phyloP scores from a whole-genome alignment of 2,888 invertebrate genomes.

The Hermaeophaga mercurialis region DNA sequence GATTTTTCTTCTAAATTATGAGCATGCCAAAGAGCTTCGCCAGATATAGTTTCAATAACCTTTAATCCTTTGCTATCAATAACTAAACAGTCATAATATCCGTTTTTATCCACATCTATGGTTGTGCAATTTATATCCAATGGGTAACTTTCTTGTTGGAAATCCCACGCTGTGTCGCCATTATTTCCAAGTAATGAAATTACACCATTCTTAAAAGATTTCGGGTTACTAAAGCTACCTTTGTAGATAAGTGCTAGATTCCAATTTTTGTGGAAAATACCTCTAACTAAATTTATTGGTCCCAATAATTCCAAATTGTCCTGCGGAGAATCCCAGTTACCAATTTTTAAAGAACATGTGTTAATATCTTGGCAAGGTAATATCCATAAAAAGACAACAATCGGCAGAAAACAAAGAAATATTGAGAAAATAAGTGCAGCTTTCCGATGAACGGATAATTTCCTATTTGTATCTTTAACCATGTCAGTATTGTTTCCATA shows the following conservation, averaged over 20 bases:
- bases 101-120: slow-evolving; percentile 74
- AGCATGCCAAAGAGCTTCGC: slow-evolving; percentile 64
- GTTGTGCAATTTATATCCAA: slow-evolving; percentile 74
- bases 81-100: slow-evolving; percentile 75
- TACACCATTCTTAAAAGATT: slow-evolving; percentile 56
- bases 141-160: slow-evolving; percentile 70
- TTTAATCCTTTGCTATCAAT: slow-evolving; percentile 72
- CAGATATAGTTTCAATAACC: slow-evolving; percentile 66
- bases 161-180: slow-evolving; percentile 76
- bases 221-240: slow-evolving; percentile 67
- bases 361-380: slow-evolving; percentile 75
- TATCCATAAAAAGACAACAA: slow-evolving; percentile 76
- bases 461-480: slow-evolving; percentile 43
- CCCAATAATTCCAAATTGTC: slow-evolving; percentile 73
- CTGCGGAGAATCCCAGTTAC: slow-evolving; percentile 72
- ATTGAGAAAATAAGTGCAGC: slow-evolving; percentile 74
- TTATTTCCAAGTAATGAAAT: slow-evolving; percentile 55
- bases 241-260: slow-evolving; percentile 77
- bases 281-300: slow-evolving; percentile 71
- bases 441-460: slow-evolving; percentile 71
- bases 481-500: slow-evolving; percentile 42
- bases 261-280: slow-evolving; percentile 66
- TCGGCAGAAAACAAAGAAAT: slow-evolving; percentile 71
- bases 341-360: slow-evolving; percentile 69
- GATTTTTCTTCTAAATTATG: slow-evolving; percentile 63